Evolutionary conservation across 2,888 invertebrate genomes (phyloP).

Genomic region (Cephalotes varians): DNA sequence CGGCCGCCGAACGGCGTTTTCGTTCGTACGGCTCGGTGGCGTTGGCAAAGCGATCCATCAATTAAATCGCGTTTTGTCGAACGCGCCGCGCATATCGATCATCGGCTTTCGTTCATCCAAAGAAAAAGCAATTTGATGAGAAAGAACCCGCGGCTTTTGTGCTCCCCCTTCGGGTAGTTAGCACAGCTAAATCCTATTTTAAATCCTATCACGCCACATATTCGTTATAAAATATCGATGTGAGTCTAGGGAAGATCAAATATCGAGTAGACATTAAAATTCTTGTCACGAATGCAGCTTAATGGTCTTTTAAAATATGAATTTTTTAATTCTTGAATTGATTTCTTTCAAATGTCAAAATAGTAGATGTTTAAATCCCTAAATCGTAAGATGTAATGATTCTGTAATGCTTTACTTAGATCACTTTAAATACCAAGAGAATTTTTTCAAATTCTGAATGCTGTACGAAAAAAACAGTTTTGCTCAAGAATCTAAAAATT

Average conservation of each 20-base stretch:
- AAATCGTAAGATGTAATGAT: background rate
- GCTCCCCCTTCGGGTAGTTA: conserved; percentile 9
- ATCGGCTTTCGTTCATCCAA: conserved; percentile 36
- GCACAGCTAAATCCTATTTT: conserved; percentile 10
- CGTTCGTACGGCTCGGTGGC: conserved; percentile 12
- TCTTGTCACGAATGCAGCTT: conserved; percentile 3
- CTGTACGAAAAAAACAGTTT: no score
- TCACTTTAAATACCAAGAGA: background rate
- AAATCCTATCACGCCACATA: conserved; percentile 2
- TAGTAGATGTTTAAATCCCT: background rate
- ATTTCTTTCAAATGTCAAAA: background rate
- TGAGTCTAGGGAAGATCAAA: background rate
- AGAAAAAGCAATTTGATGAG: conserved; percentile 37
- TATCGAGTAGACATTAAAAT: conserved; percentile 23
- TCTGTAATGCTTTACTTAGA: background rate
- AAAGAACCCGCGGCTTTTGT: background rate
- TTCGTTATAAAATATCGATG: conserved; percentile 4
- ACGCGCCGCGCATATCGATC: conserved; percentile 47
- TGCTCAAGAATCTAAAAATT: no score
- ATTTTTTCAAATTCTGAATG: background rate
- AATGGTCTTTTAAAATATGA: background rate
- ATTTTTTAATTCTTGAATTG: background rate
- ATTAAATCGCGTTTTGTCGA: conserved; percentile 49
- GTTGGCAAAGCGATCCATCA: conserved; percentile 46
- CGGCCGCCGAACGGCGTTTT: conserved; percentile 35